These are phyloP conservation scores for Trachelus iudaicus DNA, from an alignment of 2,888 invertebrate species.

Conservation along the genomic window DNA sequence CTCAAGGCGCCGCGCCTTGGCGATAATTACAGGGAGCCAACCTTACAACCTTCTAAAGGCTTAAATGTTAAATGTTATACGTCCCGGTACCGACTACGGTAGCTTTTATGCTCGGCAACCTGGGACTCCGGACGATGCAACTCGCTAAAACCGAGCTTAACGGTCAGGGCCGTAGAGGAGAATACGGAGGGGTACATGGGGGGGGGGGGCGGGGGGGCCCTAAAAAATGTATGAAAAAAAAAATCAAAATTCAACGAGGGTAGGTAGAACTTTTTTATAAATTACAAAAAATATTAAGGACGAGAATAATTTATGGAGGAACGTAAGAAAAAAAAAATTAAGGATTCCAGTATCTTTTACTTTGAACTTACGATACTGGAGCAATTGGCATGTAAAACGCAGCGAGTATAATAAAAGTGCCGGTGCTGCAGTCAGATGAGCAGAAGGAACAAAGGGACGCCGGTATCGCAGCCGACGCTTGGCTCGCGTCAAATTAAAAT, in stretches of 20 bases:
- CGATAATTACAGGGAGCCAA: slow-evolving; percentile 66
- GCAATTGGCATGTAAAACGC: too few species aligned
- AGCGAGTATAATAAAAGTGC: not conserved
- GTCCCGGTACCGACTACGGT: slow-evolving; percentile 54
- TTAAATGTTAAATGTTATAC: slow-evolving; percentile 65
- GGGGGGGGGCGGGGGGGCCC: not conserved
- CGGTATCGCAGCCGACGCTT: slow-evolving; percentile 22
- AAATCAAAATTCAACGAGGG: too few species aligned
- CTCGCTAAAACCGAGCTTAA: slow-evolving; percentile 4
- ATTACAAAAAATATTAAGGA: too few species aligned
- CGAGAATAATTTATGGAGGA: too few species aligned
- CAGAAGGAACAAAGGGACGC: slow-evolving; percentile 48
- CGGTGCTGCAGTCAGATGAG: slow-evolving; percentile 12
- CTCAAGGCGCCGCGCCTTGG: slow-evolving; percentile 66
- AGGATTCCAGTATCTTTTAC: too few species aligned
- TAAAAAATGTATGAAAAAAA: too few species aligned
- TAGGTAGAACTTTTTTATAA: too few species aligned
- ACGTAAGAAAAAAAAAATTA: too few species aligned
- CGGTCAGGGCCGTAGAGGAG: not conserved
- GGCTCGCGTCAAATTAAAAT: slow-evolving; percentile 56
- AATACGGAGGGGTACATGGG: not conserved
- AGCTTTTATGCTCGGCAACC: slow-evolving; percentile 57
- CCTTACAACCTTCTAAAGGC: slow-evolving; percentile 65
- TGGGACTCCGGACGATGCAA: slow-evolving; percentile 11
- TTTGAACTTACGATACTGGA: too few species aligned